These are phyloP conservation scores for Chionomys nivalis DNA, from an alignment of 2,113 vertebrate species.

Conservation along the genomic window DNA sequence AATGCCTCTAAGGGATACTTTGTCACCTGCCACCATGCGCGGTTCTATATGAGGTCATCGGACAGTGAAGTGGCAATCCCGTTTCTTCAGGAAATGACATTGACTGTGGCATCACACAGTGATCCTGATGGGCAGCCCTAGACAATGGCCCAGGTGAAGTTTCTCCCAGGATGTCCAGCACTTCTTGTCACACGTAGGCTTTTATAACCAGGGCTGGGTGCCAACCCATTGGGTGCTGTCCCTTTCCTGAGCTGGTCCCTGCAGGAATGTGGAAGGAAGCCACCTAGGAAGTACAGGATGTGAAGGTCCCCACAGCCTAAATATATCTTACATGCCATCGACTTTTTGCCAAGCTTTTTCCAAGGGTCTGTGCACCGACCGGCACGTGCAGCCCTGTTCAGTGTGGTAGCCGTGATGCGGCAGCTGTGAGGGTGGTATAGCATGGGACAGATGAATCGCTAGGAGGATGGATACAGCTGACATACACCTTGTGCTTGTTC, in stretches of 20 bases:
- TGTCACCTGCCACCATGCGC: not conserved
- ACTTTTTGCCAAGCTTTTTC: not conserved
- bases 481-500: fast-evolving
- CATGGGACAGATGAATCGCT: not conserved
- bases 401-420: too few species aligned
- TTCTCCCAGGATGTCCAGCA: not conserved
- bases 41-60: not conserved
- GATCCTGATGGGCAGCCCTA: fast-evolving
- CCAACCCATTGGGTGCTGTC: not conserved
- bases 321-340: not conserved
- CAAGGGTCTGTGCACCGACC: not conserved
- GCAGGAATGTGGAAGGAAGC: not conserved
- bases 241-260: not conserved
- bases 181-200: fast-evolving
- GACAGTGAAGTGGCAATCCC: not conserved
- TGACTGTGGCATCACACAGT: not conserved
- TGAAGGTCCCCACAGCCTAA: fast-evolving
- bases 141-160: too few species aligned
- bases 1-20: not conserved
- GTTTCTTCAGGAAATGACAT: not conserved
- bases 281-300: fast-evolving
- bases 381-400: not conserved
- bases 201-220: not conserved
- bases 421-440: not conserved
- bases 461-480: not conserved